Conservation (phyloP, 2,888 invertebrate species). For the Dicranocentrus wangi region DNA sequence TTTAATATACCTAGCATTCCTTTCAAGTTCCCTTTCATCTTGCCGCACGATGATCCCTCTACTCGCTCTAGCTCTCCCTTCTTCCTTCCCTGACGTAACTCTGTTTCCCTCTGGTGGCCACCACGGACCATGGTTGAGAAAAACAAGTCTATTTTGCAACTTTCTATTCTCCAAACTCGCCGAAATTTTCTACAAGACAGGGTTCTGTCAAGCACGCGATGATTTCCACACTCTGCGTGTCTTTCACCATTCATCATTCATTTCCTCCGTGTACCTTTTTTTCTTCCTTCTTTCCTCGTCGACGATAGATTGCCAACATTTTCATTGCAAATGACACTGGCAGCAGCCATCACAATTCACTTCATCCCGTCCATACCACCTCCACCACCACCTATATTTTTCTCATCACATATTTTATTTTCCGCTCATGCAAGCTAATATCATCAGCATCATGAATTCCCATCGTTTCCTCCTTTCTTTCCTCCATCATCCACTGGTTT, state of each 20-base stretch:
- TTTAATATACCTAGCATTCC: too few species aligned
- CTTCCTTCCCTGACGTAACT: too few species aligned
- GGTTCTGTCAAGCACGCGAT: too few species aligned
- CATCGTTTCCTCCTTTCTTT: background rate
- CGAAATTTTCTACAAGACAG: too few species aligned
- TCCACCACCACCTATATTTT: background rate
- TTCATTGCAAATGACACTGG: slow-evolving; percentile 30
- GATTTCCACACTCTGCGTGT: slow-evolving; percentile 10
- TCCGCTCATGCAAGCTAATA: slow-evolving; percentile 16
- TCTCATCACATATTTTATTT: slow-evolving; percentile 16
- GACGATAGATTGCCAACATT: slow-evolving; percentile 34
- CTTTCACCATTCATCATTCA: slow-evolving; percentile 30
- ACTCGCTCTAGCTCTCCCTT: too few species aligned
- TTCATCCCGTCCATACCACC: background rate
- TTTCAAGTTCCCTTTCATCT: too few species aligned
- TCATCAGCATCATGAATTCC: background rate
- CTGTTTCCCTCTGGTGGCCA: too few species aligned
- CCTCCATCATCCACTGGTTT: background rate
- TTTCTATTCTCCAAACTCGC: too few species aligned
- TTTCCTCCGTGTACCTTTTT: too few species aligned
- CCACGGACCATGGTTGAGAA: too few species aligned
- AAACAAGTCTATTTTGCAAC: too few species aligned
- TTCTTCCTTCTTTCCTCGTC: background rate
- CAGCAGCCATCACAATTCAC: background rate
- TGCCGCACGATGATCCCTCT: too few species aligned